Conservation (phyloP, 2,888 invertebrate species). For the Ptilodon capucinus region DNA sequence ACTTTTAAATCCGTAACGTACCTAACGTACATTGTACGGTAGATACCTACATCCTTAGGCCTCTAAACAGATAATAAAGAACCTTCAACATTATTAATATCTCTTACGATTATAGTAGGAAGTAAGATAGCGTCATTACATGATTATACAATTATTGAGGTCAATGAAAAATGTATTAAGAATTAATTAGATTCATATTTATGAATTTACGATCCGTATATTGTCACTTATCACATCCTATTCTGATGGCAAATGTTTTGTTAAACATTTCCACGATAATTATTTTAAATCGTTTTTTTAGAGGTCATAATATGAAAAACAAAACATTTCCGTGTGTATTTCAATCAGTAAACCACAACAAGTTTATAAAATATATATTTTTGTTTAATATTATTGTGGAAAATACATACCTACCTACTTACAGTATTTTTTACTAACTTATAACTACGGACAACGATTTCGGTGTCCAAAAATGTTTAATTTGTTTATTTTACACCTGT, state of each 20-base stretch:
- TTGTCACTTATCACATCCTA: constrained; percentile 13
- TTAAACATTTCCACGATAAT: background rate
- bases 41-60: background rate
- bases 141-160: constrained; percentile 45
- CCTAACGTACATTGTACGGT: background rate
- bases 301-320: background rate
- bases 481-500: background rate
- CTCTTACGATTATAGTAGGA: constrained; percentile 39
- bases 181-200: background rate
- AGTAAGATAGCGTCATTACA: constrained; percentile 42
- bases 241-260: background rate
- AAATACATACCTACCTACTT: no score
- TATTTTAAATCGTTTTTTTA: background rate
- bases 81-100: constrained; percentile 36
- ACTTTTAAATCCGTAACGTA: background rate
- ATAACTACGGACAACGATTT: no score
- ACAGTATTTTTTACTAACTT: no score
- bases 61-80: constrained; percentile 27
- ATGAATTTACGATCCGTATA: background rate
- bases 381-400: no score
- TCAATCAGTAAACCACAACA: background rate
- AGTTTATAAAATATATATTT: no score
- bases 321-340: background rate
- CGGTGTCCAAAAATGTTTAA: no score
- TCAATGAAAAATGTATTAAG: constrained; percentile 42